phyloP scores from a whole-genome alignment of 1,140 invertebrate genomes.

The Campoletis sonorensis region DNA sequence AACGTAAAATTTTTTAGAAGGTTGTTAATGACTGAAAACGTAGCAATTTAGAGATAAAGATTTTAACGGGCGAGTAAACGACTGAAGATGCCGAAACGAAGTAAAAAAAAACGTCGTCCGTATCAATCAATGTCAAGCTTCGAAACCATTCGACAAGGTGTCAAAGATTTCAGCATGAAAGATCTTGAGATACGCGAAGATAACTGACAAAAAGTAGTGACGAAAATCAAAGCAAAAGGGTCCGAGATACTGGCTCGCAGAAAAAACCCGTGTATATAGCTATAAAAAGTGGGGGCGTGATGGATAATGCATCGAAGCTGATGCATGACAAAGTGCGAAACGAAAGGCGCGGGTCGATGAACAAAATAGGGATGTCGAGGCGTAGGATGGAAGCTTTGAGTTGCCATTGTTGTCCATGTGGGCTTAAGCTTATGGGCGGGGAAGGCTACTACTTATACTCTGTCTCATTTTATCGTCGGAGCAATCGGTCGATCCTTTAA shows the following conservation, averaged over 20 bases:
- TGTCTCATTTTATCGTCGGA: conserved; percentile 53
- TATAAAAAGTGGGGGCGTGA: conserved; percentile 36
- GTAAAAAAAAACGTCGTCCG: not conserved
- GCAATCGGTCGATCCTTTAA: conserved; percentile 58
- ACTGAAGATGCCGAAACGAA: not conserved
- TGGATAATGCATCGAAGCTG: conserved; percentile 34
- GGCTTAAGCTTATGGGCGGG: conserved; percentile 64
- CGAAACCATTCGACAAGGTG: not conserved
- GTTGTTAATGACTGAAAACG: too few relatives aligned
- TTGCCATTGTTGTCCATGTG: conserved; percentile 68
- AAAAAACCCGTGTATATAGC: conserved; percentile 23
- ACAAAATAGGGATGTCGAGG: conserved; percentile 43
- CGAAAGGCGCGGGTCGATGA: conserved; percentile 54
- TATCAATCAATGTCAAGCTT: not conserved
- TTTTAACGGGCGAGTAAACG: not conserved
- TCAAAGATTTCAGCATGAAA: not conserved
- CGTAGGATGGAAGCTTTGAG: conserved; percentile 30
- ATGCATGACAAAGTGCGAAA: conserved; percentile 66
- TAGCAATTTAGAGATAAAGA: too few relatives aligned
- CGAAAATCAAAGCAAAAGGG: conserved; percentile 48
- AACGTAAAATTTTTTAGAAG: too few relatives aligned
- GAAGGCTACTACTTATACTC: conserved; percentile 38
- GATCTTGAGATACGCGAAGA: not conserved
- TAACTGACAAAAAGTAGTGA: not conserved
- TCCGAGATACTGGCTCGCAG: not conserved